phyloP scores from a whole-genome alignment of 2,888 invertebrate genomes.

The Lagria hirta region DNA sequence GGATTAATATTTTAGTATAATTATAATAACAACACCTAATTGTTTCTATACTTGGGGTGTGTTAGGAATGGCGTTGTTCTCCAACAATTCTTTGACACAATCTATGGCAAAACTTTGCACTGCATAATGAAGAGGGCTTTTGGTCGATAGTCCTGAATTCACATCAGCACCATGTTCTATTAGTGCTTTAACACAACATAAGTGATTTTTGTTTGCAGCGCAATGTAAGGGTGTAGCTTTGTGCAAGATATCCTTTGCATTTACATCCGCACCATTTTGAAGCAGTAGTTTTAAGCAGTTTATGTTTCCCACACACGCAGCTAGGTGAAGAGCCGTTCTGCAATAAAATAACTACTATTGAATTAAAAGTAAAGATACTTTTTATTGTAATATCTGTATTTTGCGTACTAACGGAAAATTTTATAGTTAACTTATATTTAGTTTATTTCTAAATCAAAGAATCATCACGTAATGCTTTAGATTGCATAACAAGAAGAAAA shows the following conservation, averaged over 20 bases:
- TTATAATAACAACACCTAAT: neutral
- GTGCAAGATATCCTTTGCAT: constrained; percentile 70
- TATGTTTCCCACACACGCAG: constrained; percentile 73
- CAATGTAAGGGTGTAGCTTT: constrained; percentile 77
- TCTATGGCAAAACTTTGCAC: constrained; percentile 74
- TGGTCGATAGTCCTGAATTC: constrained; percentile 67
- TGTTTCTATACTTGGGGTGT: constrained; percentile 76
- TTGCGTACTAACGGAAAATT: too few relatives aligned
- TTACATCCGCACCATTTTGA: constrained; percentile 64
- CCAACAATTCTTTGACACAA: constrained; percentile 71
- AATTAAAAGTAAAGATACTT: too few relatives aligned
- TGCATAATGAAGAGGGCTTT: constrained; percentile 82
- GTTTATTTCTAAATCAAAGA: too few relatives aligned
- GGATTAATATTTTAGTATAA: neutral
- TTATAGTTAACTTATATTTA: too few relatives aligned
- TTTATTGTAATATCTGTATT: neutral
- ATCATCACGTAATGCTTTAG: too few relatives aligned
- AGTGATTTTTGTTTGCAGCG: constrained; percentile 68
- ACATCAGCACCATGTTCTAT: constrained; percentile 75
- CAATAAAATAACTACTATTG: too few relatives aligned
- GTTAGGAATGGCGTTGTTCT: constrained; percentile 79
- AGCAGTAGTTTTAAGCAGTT: constrained; percentile 72
- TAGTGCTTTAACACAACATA: constrained; percentile 64
- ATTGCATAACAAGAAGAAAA: too few relatives aligned
- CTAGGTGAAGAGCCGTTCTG: constrained; percentile 74